These are phyloP conservation scores for Strigamia maritima DNA, from an alignment of 2,888 invertebrate genomes.

Conservation along the genomic window DNA sequence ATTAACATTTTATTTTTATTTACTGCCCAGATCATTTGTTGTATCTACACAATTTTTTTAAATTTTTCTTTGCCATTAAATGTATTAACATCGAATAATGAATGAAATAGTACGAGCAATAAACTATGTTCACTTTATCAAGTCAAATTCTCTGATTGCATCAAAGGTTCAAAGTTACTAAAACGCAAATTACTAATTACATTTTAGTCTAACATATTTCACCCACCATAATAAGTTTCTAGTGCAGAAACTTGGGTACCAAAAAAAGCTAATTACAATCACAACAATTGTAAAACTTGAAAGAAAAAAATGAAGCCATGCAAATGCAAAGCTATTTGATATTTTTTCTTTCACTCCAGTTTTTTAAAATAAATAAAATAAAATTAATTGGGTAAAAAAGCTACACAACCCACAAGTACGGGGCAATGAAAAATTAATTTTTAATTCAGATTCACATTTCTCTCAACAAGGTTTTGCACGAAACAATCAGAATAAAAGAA, in stretches of 20 bases:
- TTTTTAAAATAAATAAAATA: no score
- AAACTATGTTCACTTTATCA: neutral
- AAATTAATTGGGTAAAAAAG: no score
- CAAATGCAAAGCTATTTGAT: no score
- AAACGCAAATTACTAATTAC: neutral
- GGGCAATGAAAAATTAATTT: no score
- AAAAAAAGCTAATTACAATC: neutral
- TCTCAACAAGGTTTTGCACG: neutral
- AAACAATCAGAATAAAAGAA: neutral
- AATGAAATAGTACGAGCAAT: neutral
- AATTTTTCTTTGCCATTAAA: neutral
- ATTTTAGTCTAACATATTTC: neutral
- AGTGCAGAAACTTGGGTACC: neutral
- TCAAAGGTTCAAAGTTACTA: neutral
- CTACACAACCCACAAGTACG: no score
- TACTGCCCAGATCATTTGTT: no score
- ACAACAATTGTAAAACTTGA: neutral
- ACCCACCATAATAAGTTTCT: neutral
- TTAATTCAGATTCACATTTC: neutral
- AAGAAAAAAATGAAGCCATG: neutral
- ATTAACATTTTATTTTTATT: no score
- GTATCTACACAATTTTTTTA: neutral
- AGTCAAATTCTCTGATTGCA: neutral
- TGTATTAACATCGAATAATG: neutral
- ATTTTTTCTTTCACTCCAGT: no score